Conservation (phyloP, 2,888 invertebrate genomes). For the Sarcophaga carnaria region DNA sequence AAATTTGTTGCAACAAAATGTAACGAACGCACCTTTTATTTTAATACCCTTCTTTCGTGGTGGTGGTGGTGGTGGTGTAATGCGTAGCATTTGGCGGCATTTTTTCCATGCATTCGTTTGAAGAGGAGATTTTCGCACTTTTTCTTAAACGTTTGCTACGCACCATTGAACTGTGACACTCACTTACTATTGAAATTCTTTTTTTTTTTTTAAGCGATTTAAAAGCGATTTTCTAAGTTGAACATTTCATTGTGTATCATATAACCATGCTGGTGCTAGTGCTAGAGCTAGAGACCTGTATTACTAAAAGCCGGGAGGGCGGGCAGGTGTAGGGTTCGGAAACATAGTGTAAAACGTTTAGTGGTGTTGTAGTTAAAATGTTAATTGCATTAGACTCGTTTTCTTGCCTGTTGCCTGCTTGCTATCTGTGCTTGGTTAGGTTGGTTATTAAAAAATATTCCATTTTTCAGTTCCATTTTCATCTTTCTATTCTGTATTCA, state of each 20-base stretch:
- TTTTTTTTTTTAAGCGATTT: neutral
- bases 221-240: neutral
- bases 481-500: neutral
- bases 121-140: slow-evolving; percentile 59
- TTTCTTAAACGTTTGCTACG: slow-evolving; percentile 58
- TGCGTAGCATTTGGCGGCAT: slow-evolving; percentile 55
- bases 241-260: slow-evolving; percentile 1
- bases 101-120: slow-evolving; percentile 33
- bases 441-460: too few relatives aligned
- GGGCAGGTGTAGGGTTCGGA: too few relatives aligned
- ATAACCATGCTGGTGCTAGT: neutral
- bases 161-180: slow-evolving; percentile 67
- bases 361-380: slow-evolving; percentile 11
- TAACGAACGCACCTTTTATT: too few relatives aligned
- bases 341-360: slow-evolving; percentile 49
- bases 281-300: too few relatives aligned
- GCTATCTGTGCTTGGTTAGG: too few relatives aligned
- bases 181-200: slow-evolving; percentile 18
- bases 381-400: slow-evolving; percentile 69
- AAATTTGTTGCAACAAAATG: neutral
- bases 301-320: too few relatives aligned
- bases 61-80: neutral
- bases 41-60: too few relatives aligned
- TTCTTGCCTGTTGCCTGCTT: neutral
- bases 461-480: too few relatives aligned